These are phyloP conservation scores for Tadarida brasiliensis DNA, from an alignment of 2,797 vertebrate genomes.

Conservation along the genomic window DNA sequence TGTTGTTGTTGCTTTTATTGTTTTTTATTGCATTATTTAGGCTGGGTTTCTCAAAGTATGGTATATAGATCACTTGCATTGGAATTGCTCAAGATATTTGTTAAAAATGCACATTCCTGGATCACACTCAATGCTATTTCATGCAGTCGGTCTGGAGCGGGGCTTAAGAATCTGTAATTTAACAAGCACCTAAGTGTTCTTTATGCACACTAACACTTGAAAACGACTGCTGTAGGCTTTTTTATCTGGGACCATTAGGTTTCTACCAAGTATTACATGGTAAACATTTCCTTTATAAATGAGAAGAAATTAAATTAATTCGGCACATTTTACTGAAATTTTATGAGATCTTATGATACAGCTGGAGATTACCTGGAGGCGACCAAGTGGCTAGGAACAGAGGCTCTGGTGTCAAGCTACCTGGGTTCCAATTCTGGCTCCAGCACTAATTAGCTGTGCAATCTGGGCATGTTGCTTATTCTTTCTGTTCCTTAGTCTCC, in stretches of 20 bases:
- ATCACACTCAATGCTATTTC: neutral
- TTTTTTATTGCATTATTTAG: conserved; percentile 6
- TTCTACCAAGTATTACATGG: neutral
- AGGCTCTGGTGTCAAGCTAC: neutral
- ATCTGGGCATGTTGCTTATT: neutral
- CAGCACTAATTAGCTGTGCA: neutral
- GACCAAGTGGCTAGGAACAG: neutral
- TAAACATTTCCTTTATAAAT: neutral
- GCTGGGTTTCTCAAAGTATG: neutral
- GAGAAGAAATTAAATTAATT: neutral
- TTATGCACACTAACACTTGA: neutral
- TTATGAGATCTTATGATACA: neutral
- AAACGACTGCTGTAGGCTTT: neutral
- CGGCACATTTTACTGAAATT: conserved; percentile 29
- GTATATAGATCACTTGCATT: neutral
- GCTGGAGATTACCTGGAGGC: neutral
- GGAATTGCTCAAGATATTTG: neutral
- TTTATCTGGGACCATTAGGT: neutral
- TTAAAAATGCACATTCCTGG: neutral
- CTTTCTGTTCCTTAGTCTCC: neutral
- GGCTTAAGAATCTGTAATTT: neutral
- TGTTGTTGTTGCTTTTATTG: neutral
- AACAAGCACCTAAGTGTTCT: neutral
- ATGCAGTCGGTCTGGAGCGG: neutral
- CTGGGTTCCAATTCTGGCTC: neutral